phyloP scores from a whole-genome alignment of 2,113 vertebrate genomes.

The Amphilophus citrinellus region DNA sequence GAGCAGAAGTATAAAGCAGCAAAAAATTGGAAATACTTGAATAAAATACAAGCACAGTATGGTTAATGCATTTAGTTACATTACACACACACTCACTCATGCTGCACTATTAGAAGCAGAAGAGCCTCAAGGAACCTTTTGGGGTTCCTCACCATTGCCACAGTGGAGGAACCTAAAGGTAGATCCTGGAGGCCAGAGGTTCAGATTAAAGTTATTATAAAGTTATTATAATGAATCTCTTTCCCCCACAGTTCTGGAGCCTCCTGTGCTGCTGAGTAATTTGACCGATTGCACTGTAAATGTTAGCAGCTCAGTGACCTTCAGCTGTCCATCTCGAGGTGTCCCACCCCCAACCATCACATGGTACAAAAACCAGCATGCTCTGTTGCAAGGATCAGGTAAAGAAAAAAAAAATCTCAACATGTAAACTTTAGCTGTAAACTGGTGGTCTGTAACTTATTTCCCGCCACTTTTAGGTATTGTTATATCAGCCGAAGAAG shows the following conservation, averaged over 20 bases:
- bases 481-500: slow-evolving; percentile 86
- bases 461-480: slow-evolving; percentile 82
- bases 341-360: slow-evolving; percentile 88
- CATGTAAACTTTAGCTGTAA: neutral
- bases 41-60: neutral
- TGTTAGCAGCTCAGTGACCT: slow-evolving; percentile 86
- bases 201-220: neutral
- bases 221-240: neutral
- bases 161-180: too few species aligned
- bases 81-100: neutral
- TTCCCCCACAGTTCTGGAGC: slow-evolving; percentile 85
- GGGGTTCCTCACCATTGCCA: too few species aligned
- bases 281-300: slow-evolving; percentile 87
- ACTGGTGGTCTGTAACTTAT: neutral
- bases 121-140: neutral
- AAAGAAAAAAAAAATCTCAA: slow-evolving; percentile 54
- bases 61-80: neutral
- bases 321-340: slow-evolving; percentile 85
- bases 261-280: slow-evolving; percentile 86
- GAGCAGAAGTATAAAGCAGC: neutral
- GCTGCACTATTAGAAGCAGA: neutral
- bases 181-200: too few species aligned
- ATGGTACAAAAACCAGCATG: slow-evolving; percentile 92
- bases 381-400: slow-evolving; percentile 90
- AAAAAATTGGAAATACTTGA: neutral